Conservation (phyloP, 2,797 vertebrate genomes). For the Mus minutoides region DNA sequence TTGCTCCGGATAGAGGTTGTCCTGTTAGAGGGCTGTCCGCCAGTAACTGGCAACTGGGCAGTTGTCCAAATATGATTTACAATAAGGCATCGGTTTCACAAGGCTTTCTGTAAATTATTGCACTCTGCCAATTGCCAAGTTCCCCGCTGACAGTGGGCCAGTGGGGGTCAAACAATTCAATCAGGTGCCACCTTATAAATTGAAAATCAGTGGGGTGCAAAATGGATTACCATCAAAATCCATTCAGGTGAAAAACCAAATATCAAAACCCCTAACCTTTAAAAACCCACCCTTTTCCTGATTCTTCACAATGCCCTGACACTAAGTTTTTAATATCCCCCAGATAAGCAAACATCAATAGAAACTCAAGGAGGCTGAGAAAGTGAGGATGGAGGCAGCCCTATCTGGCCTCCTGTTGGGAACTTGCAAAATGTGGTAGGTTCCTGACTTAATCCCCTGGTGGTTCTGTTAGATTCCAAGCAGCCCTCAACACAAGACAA, state of each 20-base stretch:
- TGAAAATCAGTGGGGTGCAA: constrained; percentile 80
- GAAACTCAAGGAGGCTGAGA: background rate
- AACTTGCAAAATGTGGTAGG: background rate
- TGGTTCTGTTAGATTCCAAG: constrained; percentile 7
- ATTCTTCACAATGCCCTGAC: constrained; percentile 43
- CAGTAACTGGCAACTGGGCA: constrained; percentile 27
- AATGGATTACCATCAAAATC: constrained; percentile 76
- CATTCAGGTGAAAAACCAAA: constrained; percentile 76
- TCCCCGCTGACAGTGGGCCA: constrained; percentile 64
- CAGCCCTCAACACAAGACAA: background rate
- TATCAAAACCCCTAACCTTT: constrained; percentile 65
- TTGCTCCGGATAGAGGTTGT: background rate
- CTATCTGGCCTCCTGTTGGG: background rate
- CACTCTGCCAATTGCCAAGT: constrained; percentile 40
- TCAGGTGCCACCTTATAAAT: constrained; percentile 76
- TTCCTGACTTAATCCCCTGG: background rate
- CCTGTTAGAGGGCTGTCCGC: background rate
- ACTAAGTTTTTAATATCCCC: constrained; percentile 59
- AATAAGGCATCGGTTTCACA: constrained; percentile 51
- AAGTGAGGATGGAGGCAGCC: background rate
- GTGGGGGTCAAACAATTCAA: constrained; percentile 68
- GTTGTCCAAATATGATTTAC: constrained; percentile 58
- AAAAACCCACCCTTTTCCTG: constrained; percentile 58
- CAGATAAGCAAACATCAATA: constrained; percentile 8
- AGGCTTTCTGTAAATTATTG: constrained; percentile 63